phyloP scores from a whole-genome alignment of 1,140 invertebrate genomes.

The Wasmannia auropunctata region DNA sequence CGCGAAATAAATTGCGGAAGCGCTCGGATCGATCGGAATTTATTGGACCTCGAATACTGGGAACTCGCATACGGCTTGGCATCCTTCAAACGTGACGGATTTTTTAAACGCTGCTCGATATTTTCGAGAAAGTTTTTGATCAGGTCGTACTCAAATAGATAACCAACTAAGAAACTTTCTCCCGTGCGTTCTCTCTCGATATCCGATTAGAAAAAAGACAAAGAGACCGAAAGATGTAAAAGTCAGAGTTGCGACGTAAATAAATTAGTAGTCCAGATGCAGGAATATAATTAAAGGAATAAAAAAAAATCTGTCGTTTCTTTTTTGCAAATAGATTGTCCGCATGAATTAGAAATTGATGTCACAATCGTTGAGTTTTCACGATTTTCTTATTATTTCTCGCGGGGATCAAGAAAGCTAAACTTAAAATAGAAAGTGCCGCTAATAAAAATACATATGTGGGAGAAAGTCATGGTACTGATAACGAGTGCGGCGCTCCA shows the following conservation, averaged over 20 bases:
- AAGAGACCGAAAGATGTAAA: neutral
- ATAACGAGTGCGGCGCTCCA: neutral
- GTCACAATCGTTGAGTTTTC: neutral
- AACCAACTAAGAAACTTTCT: constrained; percentile 10
- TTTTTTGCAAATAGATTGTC: neutral
- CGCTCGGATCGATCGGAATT: neutral
- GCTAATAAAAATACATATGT: neutral
- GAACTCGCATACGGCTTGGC: too few relatives aligned
- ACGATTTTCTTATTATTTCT: neutral
- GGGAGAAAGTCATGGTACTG: constrained; percentile 11
- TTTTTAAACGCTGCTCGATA: neutral
- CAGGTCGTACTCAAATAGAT: neutral
- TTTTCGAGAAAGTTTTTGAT: constrained; percentile 16
- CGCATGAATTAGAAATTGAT: neutral
- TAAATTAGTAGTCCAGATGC: neutral
- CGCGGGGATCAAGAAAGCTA: neutral
- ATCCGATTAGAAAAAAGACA: neutral
- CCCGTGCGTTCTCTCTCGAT: neutral
- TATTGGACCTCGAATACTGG: neutral
- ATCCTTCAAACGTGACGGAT: neutral
- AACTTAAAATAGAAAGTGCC: neutral
- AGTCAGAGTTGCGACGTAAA: neutral
- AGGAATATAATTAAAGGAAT: neutral
- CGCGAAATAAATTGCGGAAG: neutral
- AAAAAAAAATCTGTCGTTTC: neutral